Evolutionary conservation across 1,140 invertebrate genomes (phyloP), one percentile per base, ranked within the genome.

Genomic region (Drosophila tsacasi): DNA sequence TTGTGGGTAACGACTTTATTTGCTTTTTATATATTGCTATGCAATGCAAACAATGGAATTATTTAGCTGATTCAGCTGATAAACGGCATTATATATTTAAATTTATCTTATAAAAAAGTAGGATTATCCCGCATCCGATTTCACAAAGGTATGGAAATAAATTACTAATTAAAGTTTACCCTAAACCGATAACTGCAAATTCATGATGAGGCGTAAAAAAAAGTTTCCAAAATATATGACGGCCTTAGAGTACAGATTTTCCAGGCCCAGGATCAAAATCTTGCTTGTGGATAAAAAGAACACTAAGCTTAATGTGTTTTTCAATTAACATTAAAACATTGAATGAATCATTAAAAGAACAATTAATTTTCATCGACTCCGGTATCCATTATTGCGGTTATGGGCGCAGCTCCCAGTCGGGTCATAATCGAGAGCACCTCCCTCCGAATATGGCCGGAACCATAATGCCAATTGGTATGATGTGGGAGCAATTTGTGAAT

Each of bases 271-370:
- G 1, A 19, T 6, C 1, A 30, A 58, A 59, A 21, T 10, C 13
- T n/a, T 35, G 19, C 13, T 23, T 49, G 17, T 42, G 12, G 35
- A 17, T n/a, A 13, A 23, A 23, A 57, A 44, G 7, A 39, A 39
- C 44, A 39, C 77, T 77, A 78, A 81, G 64, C 49, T 74, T 46
- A 64, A 52, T 73, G 81, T 57, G 21, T 63, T 59, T 76, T 77
- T 80, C 73, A 83, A 84, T 80, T 77, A 79, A 76, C 72, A 42
- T n/a, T 60, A 75, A 65, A 68, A 60, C 30, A 39, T 57, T 17
- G 77, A 75, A 83, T 58, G 79, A 74, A 87, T 83, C 80, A 87
- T 74, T 87, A 89, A 89, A 87, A 74, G 59, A 63, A 77, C 73
- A 83, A 89, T 89, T 83, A 84, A 87, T 84, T 81, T 83, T 65